phyloP scores from a whole-genome alignment of 2,797 vertebrate genomes.

The Mareca strepera region DNA sequence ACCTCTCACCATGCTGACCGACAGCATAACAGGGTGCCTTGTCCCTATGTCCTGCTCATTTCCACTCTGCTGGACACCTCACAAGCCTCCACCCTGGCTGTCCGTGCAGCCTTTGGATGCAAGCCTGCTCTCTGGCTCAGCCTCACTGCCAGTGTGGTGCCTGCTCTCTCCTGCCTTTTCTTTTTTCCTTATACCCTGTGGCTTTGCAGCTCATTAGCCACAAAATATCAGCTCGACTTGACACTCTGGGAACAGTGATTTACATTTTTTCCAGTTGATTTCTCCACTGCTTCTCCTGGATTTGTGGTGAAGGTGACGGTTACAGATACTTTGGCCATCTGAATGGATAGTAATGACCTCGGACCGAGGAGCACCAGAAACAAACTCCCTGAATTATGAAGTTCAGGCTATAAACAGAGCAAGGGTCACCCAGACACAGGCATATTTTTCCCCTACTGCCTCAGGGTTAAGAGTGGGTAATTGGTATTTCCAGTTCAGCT shows the following conservation, averaged over 20 bases:
- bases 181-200: conserved; percentile 20
- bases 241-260: background rate
- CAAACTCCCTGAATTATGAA: conserved; percentile 27
- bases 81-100: background rate
- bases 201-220: conserved; percentile 53
- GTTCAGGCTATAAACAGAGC: conserved; percentile 34
- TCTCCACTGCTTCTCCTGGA: background rate
- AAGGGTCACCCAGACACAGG: conserved; percentile 26
- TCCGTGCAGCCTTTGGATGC: background rate
- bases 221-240: conserved; percentile 31
- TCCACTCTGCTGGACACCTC: background rate
- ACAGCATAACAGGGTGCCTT: background rate
- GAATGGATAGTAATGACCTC: conserved; percentile 35
- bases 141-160: background rate
- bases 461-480: conserved; percentile 65
- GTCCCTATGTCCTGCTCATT: background rate
- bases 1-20: background rate
- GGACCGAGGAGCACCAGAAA: background rate
- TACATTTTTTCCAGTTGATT: conserved; percentile 33
- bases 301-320: background rate
- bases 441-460: conserved; percentile 21
- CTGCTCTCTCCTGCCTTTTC: background rate
- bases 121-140: background rate
- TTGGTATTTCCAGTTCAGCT: conserved; percentile 63
- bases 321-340: conserved; percentile 16